Conservation (phyloP, 2,797 vertebrate genomes). For the Merluccius polli region DNA sequence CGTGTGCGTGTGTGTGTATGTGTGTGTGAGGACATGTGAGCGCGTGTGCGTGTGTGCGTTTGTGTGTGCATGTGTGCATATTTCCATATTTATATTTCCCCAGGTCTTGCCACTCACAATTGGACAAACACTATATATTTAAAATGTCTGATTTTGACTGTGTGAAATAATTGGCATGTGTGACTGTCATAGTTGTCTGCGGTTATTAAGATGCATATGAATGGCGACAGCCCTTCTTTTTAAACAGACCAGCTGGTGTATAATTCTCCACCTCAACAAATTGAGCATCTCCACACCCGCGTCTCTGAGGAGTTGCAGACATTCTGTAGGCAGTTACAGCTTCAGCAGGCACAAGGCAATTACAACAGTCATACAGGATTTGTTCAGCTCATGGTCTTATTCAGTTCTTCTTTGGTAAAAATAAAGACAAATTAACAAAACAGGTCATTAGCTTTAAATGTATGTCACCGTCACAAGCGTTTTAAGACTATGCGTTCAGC, state of each 20-base stretch:
- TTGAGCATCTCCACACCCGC: constrained; percentile 56
- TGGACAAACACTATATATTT: background rate
- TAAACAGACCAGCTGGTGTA: constrained; percentile 64
- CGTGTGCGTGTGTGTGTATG: background rate
- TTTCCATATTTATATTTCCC: background rate
- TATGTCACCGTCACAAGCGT: background rate
- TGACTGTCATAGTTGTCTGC: constrained; percentile 48
- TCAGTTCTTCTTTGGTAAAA: constrained; percentile 32
- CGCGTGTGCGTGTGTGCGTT: background rate
- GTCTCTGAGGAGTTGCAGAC: constrained; percentile 57
- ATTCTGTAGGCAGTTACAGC: constrained; percentile 63
- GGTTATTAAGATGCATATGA: constrained; percentile 65
- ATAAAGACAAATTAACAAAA: constrained; percentile 7
- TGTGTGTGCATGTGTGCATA: background rate
- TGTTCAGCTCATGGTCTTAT: constrained; percentile 57
- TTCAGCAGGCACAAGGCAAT: constrained; percentile 61
- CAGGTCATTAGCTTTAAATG: constrained; percentile 1
- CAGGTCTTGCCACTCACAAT: background rate
- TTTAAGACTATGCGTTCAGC: background rate
- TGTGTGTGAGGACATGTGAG: background rate
- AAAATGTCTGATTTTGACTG: background rate
- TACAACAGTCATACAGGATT: constrained; percentile 48
- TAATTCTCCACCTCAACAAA: constrained; percentile 68
- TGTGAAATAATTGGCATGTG: constrained; percentile 1
- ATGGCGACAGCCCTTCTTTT: constrained; percentile 54